phyloP scores from a whole-genome alignment of 2,797 vertebrate genomes.

The Molothrus aeneus region DNA sequence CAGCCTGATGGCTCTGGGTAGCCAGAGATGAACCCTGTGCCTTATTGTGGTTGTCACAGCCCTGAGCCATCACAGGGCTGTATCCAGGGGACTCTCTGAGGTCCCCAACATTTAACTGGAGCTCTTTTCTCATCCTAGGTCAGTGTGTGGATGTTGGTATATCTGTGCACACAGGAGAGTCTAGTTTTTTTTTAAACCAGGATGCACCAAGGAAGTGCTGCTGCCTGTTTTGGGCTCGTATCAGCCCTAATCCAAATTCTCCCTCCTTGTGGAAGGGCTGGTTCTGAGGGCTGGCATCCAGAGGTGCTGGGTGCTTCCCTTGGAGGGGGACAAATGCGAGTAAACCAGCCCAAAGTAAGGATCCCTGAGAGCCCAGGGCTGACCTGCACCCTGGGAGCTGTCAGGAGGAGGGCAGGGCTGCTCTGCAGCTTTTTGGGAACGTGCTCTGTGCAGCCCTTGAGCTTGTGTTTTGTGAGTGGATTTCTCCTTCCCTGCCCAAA shows the following conservation, averaged over 20 bases:
- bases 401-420: background rate
- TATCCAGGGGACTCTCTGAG: background rate
- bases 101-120: background rate
- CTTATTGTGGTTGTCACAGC: background rate
- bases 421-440: background rate
- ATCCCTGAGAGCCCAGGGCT: background rate
- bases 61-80: background rate
- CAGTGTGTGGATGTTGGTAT: background rate
- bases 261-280: rapidly evolving
- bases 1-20: background rate
- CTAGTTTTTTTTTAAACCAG: slow-evolving; percentile 16
- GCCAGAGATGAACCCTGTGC: background rate
- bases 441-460: background rate
- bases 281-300: background rate
- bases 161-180: background rate
- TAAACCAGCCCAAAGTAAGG: background rate
- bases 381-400: background rate
- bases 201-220: background rate
- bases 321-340: background rate
- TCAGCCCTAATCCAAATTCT: background rate
- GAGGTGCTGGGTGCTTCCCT: background rate
- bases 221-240: background rate
- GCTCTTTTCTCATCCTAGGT: background rate
- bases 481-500: background rate
- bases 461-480: slow-evolving; percentile 74